phyloP scores from a whole-genome alignment of 2,888 invertebrate species.

The Sepioteuthis lessoniana region DNA sequence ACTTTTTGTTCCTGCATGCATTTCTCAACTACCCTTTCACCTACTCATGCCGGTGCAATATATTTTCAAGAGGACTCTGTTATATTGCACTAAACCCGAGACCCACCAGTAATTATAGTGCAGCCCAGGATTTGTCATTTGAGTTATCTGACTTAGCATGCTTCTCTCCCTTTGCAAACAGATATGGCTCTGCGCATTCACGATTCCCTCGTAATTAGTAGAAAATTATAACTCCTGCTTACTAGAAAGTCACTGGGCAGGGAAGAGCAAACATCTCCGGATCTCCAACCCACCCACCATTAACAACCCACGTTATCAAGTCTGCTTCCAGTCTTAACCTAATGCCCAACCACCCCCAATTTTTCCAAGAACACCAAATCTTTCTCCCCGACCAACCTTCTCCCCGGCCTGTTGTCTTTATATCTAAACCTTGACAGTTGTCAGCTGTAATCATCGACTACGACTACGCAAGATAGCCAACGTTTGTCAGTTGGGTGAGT shows the following conservation, averaged over 20 bases:
- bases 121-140: background rate
- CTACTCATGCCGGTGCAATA: background rate
- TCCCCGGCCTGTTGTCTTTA: background rate
- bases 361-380: background rate
- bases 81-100: background rate
- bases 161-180: slow-evolving; percentile 4
- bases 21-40: background rate
- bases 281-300: background rate
- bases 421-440: background rate
- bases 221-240: slow-evolving; percentile 18
- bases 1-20: background rate
- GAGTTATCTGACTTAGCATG: background rate
- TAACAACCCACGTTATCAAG: background rate
- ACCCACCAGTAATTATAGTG: background rate
- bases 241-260: background rate
- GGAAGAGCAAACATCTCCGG: background rate
- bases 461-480: background rate
- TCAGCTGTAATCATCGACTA: background rate
- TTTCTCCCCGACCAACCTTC: no score
- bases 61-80: background rate
- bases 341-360: background rate
- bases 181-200: background rate
- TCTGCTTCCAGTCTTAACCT: background rate
- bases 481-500: background rate
- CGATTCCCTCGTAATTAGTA: slow-evolving; percentile 18